Evolutionary conservation across 1,140 invertebrate genomes (phyloP).

Genomic region (Episyrphus balteatus): DNA sequence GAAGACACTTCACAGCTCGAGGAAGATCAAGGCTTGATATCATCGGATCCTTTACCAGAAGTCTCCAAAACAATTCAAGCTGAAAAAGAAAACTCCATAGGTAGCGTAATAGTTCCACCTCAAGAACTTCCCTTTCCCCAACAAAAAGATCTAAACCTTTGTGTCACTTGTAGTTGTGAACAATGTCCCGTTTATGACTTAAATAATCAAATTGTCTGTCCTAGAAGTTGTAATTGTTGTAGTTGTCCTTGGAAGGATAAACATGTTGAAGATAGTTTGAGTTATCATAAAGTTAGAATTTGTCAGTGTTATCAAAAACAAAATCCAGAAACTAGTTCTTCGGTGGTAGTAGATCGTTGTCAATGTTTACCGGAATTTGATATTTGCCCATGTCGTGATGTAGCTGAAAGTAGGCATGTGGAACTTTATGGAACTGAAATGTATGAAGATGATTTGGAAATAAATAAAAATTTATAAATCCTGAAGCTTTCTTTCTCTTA

Average conservation of each 20-base stretch:
- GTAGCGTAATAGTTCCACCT: no score
- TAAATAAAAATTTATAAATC: neutral
- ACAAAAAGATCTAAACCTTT: constrained; percentile 25
- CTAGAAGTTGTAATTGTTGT: constrained; percentile 30
- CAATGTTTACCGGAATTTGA: constrained; percentile 23
- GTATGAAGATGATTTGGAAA: constrained; percentile 6
- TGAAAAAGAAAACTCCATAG: no score
- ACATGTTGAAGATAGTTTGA: constrained; percentile 3
- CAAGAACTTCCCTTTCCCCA: constrained; percentile 13
- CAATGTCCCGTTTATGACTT: constrained; percentile 30
- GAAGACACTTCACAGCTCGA: neutral
- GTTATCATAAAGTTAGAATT: constrained; percentile 23
- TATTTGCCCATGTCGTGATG: constrained; percentile 29
- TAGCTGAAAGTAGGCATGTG: constrained; percentile 26
- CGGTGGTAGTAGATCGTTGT: constrained; percentile 13
- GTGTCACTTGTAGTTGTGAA: constrained; percentile 22
- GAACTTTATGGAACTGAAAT: constrained; percentile 22
- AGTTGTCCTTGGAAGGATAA: constrained; percentile 22
- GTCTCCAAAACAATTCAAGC: no score
- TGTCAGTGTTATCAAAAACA: constrained; percentile 17
- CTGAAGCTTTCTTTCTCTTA: neutral
- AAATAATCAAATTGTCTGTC: constrained; percentile 27
- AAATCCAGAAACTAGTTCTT: constrained; percentile 13
- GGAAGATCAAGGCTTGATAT: neutral
- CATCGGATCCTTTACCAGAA: no score